Evolutionary conservation across 2,888 invertebrate genomes (phyloP).

Genomic region (Archaeoteleia sp.): DNA sequence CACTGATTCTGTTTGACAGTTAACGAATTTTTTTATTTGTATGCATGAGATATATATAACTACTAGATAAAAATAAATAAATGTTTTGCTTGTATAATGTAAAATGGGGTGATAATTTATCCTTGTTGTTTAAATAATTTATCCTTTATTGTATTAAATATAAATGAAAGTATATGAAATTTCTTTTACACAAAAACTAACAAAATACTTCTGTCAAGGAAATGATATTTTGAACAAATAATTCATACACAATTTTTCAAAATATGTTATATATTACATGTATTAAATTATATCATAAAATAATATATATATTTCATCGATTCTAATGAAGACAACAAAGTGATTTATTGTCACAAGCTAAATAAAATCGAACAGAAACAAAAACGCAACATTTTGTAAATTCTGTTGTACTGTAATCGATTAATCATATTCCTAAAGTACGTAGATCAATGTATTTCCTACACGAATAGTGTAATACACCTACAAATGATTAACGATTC

Average conservation of each 20-base stretch:
- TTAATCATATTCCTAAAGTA: slow-evolving; percentile 8
- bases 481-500: slow-evolving; percentile 35
- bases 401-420: not conserved
- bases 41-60: no score
- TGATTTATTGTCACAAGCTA: not conserved
- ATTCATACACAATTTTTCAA: not conserved
- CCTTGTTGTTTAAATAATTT: no score
- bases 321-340: not conserved
- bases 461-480: slow-evolving; percentile 16
- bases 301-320: not conserved
- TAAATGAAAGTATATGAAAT: no score
- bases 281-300: no score
- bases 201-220: no score
- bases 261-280: not conserved
- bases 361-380: slow-evolving; percentile 2
- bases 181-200: no score
- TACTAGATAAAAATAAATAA: no score
- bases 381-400: not conserved
- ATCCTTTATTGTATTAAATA: no score
- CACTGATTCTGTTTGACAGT: no score
- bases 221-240: not conserved
- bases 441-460: slow-evolving; percentile 1
- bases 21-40: no score
- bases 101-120: no score
- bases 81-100: no score